Evolutionary conservation across 53 echinoderm and acorn worm genomes (phyloP).

Genomic region (Hippasteria phrygiana): DNA sequence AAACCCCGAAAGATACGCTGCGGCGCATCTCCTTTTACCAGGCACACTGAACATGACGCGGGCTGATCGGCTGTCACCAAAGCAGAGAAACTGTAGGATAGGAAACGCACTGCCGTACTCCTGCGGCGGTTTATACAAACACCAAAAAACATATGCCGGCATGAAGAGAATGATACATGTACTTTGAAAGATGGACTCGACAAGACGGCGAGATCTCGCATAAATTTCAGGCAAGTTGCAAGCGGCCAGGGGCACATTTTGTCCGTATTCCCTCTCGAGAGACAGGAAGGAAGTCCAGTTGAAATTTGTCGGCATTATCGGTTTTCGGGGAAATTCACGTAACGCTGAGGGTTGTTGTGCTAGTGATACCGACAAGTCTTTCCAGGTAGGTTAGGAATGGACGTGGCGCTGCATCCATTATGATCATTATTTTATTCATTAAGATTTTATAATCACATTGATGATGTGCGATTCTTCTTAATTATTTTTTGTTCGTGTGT

Average conservation of each 20-base stretch:
- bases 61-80: background rate
- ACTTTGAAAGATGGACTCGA: background rate
- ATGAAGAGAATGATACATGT: background rate
- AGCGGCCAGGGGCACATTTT: background rate
- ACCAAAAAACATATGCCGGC: background rate
- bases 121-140: background rate
- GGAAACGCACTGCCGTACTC: background rate
- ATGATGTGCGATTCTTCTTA: too few species aligned
- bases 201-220: background rate
- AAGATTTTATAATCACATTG: too few species aligned
- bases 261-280: background rate
- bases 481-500: too few species aligned
- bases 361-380: too few species aligned
- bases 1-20: background rate
- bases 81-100: background rate
- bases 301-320: background rate
- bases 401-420: too few species aligned
- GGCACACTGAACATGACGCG: background rate
- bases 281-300: background rate
- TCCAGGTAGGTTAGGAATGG: too few species aligned
- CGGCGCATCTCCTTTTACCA: background rate
- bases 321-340: too few species aligned
- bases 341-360: too few species aligned
- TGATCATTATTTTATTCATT: too few species aligned
- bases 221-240: conserved; percentile 1